Evolutionary conservation across 2,797 vertebrate species (phyloP).

Genomic region (Protosalanx chinensis): DNA sequence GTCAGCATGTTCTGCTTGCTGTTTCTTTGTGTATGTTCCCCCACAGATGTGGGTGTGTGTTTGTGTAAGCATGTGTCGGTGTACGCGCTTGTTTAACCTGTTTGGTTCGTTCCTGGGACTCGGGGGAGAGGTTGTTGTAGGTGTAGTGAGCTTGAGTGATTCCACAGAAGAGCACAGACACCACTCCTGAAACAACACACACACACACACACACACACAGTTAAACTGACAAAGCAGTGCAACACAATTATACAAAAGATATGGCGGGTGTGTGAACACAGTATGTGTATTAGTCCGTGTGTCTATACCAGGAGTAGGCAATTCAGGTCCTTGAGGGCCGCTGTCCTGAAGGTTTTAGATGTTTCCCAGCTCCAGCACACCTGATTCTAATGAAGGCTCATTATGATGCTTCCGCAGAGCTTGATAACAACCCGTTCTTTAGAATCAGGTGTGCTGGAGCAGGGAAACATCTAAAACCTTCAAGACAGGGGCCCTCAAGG

Average conservation of each 20-base stretch:
- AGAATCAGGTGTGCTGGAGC: too few relatives aligned
- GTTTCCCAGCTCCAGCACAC: too few relatives aligned
- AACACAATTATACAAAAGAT: not conserved
- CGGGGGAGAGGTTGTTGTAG: constrained; percentile 92
- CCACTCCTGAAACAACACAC: constrained; percentile 76
- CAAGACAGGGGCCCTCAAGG: too few relatives aligned
- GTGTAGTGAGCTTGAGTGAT: constrained; percentile 98
- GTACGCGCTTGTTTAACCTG: constrained; percentile 72
- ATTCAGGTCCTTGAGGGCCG: too few relatives aligned
- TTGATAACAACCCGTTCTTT: too few relatives aligned
- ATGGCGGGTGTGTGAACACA: not conserved
- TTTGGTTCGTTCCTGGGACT: constrained; percentile 92
- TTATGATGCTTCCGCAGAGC: too few relatives aligned
- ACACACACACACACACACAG: not conserved
- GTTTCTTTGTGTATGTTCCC: not conserved
- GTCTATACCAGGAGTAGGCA: too few relatives aligned
- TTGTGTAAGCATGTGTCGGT: not conserved
- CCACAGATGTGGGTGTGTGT: too few relatives aligned
- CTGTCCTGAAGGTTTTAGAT: too few relatives aligned
- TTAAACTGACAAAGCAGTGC: not conserved
- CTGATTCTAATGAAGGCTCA: too few relatives aligned
- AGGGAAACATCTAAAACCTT: too few relatives aligned
- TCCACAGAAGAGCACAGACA: constrained; percentile 94
- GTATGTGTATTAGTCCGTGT: not conserved
- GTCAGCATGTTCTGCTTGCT: too few relatives aligned